Base-by-base conservation (phyloP, 2,888 invertebrate species). In the Cerastoderma edule region DNA sequence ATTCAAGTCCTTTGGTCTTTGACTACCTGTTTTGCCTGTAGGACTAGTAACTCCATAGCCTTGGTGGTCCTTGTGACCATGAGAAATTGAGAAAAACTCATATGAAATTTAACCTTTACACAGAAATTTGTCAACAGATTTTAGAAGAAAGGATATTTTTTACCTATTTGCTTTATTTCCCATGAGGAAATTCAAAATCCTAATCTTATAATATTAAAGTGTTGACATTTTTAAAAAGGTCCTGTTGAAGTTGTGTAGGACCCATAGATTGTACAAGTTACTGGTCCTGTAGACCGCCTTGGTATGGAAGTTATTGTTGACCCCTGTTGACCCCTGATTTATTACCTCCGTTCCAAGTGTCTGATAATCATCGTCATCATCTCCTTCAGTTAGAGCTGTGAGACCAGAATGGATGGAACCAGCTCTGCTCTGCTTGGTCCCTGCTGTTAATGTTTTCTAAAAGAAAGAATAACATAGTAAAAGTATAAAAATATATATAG, bases 391-490 rank as follows among this genome's bases (percentile, higher is more conserved):
- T 22, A 80, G 54, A 19, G 71, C 50, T 19, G 71, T 74, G 46
- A 80, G 53, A 10, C 74, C 80, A 54, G 80, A 80, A 16, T 53
- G 33, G 32, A 76, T 74, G 6, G 80, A 76, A 5, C 80, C 80
- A 30, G 71, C 65, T 48, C 74, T 71, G 28, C 67, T 72, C 56
- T 67, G 66, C 16, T 46, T 68, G 4, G 71, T 76, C 13, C 73
- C 76, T 22, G 73, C 67, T 10, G 75, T 72, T 5, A 74, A 66
- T 19, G 76, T 39, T 24, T 60, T 60, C 60, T 60, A n/a, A 56
- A 56, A 16, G 32, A 28, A 10, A 39, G 27, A n/a, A 56, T 28
- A 28, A 28, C 10, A 30, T 28, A 16, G 8, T 13, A 30, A 56
- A 3, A 56, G 19, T 16, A 13, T 13, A 56, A 10, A 56, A 28